A percentile compares a stretch with the other conserved stretches of the same genome.
phyloP scores from a whole-genome alignment of 1,140 invertebrate genomes.

The Drosophila tsacasi region DNA sequence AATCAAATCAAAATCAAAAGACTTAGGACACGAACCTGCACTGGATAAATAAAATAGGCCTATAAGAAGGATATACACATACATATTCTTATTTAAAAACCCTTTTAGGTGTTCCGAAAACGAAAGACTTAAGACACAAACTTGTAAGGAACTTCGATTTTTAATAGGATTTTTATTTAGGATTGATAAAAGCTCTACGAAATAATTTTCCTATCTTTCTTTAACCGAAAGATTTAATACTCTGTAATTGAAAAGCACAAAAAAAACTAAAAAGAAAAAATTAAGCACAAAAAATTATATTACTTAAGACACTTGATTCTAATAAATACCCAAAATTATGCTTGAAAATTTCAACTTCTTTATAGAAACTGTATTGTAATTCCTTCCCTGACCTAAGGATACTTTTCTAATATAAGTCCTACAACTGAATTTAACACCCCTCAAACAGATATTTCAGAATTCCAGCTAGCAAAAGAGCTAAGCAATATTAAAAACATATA shows the following conservation, averaged over 20 bases:
- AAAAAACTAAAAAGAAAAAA: not conserved
- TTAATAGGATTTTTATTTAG: not conserved
- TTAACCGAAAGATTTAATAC: no score
- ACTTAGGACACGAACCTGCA: constrained; percentile 48
- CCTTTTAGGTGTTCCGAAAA: not conserved
- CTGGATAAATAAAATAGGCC: not conserved
- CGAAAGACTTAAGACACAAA: constrained; percentile 41
- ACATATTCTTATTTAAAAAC: not conserved
- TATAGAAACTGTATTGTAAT: no score
- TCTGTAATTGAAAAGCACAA: not conserved
- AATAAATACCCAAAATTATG: not conserved
- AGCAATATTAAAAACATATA: not conserved
- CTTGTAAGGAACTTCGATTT: not conserved
- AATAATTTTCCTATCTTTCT: no score
- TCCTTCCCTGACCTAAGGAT: no score
- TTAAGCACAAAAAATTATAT: not conserved
- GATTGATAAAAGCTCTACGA: no score
- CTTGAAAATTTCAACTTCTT: no score
- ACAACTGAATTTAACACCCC: not conserved
- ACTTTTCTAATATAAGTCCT: no score
- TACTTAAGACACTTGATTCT: not conserved
- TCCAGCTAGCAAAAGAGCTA: not conserved
- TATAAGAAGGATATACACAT: not conserved
- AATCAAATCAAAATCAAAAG: constrained; percentile 32
- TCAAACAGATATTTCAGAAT: not conserved